phyloP scores from a whole-genome alignment of 2,888 invertebrate genomes.

The Sturmia bella region DNA sequence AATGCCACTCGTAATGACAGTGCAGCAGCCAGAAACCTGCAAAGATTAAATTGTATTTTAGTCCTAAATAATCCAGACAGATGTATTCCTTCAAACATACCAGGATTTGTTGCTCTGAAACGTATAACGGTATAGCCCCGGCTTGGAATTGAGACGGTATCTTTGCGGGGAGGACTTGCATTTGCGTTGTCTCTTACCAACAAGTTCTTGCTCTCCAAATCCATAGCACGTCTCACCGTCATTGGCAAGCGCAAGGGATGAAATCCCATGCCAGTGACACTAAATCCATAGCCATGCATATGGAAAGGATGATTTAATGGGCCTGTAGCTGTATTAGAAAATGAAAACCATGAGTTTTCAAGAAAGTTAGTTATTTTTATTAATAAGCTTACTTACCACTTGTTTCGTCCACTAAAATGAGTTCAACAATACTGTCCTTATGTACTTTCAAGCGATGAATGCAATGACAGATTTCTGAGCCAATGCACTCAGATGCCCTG shows the following conservation, averaged over 20 bases:
- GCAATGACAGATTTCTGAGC: conserved; percentile 72
- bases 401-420: conserved; percentile 78
- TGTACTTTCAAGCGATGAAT: conserved; percentile 76
- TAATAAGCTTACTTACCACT: conserved; percentile 72
- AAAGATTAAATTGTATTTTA: not conserved
- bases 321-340: conserved; percentile 72
- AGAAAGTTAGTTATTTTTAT: not conserved
- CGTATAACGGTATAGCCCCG: conserved; percentile 77
- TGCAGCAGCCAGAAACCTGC: conserved; percentile 76
- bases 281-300: conserved; percentile 79
- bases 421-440: conserved; percentile 75
- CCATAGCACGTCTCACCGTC: conserved; percentile 73
- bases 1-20: conserved; percentile 78
- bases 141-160: conserved; percentile 77
- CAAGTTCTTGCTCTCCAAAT: conserved; percentile 67
- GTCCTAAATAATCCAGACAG: not conserved
- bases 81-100: conserved; percentile 46
- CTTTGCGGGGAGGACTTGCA: conserved; percentile 76
- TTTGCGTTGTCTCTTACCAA: conserved; percentile 70
- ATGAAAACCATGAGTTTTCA: not conserved
- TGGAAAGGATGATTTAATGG: conserved; percentile 80
- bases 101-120: conserved; percentile 76
- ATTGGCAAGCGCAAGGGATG: conserved; percentile 71
- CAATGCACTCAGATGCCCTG: conserved; percentile 71
- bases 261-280: conserved; percentile 76